Percentiles rank a stretch among this genome's conserved stretches.
Evolutionary conservation across 2,888 invertebrate species (phyloP).

Genomic region (Cremastobaeus sp.): DNA sequence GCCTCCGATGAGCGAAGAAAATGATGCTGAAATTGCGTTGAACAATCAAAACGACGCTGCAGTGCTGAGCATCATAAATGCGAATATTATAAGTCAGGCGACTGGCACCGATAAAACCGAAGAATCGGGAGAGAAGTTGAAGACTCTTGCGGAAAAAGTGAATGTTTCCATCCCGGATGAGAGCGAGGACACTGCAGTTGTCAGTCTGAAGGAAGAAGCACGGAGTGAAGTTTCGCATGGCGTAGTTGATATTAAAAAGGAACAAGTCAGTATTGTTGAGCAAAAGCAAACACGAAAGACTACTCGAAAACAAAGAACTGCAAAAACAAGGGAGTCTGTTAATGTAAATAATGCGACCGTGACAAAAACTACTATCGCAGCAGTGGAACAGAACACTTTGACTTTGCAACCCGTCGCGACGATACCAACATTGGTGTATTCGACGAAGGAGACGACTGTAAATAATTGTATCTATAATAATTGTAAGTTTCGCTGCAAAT

Average conservation of each 20-base stretch:
- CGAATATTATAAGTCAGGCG: slow-evolving; percentile 63
- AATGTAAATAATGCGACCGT: not conserved
- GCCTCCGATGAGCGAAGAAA: not conserved
- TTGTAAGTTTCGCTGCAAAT: slow-evolving; percentile 8
- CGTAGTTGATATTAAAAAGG: no score
- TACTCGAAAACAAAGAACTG: not conserved
- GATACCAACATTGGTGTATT: slow-evolving; percentile 34
- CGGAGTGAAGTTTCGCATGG: no score
- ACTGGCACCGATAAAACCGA: slow-evolving; percentile 3
- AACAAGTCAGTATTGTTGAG: not conserved
- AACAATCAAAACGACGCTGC: slow-evolving; percentile 76
- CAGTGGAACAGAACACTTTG: slow-evolving; percentile 13
- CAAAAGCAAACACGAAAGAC: slow-evolving; percentile 2
- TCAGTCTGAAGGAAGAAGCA: no score
- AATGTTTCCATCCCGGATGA: slow-evolving; percentile 23
- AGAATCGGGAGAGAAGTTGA: not conserved
- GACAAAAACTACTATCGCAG: slow-evolving; percentile 7
- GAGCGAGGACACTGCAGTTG: no score
- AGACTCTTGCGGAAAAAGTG: slow-evolving; percentile 27
- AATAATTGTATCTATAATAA: slow-evolving; percentile 18
- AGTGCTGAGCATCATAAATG: slow-evolving; percentile 75
- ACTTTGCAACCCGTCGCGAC: slow-evolving; percentile 5
- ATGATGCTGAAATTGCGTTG: slow-evolving; percentile 61
- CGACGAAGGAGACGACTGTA: slow-evolving; percentile 27
- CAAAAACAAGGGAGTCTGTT: not conserved